These are phyloP conservation scores for Pseudorasbora parva DNA, from an alignment of 2,113 vertebrate genomes.

Conservation along the genomic window DNA sequence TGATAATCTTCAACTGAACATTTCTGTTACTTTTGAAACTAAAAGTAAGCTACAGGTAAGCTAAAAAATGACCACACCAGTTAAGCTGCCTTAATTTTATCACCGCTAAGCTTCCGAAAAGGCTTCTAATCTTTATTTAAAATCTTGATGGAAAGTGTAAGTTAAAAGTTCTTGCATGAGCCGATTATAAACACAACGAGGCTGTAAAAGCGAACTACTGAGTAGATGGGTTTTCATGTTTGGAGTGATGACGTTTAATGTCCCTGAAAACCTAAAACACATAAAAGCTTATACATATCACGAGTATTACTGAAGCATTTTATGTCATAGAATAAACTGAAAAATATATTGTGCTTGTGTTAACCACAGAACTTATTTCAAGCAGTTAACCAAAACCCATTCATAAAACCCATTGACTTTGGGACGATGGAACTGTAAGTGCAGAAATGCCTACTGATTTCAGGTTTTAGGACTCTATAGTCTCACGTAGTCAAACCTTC, in stretches of 20 bases:
- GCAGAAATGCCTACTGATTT: background rate
- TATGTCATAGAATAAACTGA: background rate
- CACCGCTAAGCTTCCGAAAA: too few species aligned
- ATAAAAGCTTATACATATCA: background rate
- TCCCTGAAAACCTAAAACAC: background rate
- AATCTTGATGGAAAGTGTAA: background rate
- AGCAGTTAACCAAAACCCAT: background rate
- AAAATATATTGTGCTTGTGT: background rate
- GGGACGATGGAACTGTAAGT: background rate
- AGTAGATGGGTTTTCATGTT: background rate
- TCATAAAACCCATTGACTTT: background rate
- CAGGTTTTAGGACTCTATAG: background rate
- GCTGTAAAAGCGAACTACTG: background rate
- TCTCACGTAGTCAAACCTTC: too few species aligned
- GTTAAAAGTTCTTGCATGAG: too few species aligned
- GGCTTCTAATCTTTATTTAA: too few species aligned
- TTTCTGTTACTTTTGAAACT: too few species aligned
- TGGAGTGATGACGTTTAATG: too few species aligned
- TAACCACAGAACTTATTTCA: too few species aligned
- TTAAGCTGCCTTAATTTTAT: too few species aligned
- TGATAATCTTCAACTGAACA: too few species aligned
- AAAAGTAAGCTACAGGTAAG: too few species aligned
- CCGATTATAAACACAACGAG: background rate
- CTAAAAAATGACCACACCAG: too few species aligned
- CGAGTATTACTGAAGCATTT: background rate